These are phyloP conservation scores for Anastrepha obliqua DNA, from an alignment of 1,140 invertebrate species.

Conservation along the genomic window DNA sequence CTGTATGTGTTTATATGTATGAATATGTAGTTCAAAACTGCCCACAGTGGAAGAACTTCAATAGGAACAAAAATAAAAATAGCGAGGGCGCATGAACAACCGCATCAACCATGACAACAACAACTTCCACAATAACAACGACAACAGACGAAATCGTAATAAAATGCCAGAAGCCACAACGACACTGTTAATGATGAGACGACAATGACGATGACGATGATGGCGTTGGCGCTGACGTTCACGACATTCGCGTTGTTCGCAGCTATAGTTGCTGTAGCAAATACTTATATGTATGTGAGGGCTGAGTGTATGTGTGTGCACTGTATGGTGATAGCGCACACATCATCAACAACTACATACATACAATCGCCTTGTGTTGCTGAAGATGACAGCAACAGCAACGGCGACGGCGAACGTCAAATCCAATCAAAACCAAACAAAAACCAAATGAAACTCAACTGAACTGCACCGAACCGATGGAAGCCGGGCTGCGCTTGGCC, in stretches of 20 bases:
- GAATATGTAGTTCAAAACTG: too few species aligned
- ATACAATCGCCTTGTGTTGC: conserved; percentile 11
- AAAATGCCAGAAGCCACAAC: conserved; percentile 68
- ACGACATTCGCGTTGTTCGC: background rate
- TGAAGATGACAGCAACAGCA: background rate
- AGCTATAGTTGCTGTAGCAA: background rate
- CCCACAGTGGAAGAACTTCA: too few species aligned
- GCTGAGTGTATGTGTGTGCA: background rate
- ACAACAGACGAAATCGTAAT: conserved; percentile 3
- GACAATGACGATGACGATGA: conserved; percentile 52
- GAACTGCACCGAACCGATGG: conserved; percentile 69
- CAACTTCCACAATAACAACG: too few species aligned
- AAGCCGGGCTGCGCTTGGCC: conserved; percentile 53
- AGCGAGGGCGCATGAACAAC: too few species aligned
- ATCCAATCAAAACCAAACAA: conserved; percentile 33
- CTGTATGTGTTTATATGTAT: too few species aligned
- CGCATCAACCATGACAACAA: too few species aligned
- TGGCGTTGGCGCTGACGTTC: conserved; percentile 12
- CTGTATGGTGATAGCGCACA: background rate
- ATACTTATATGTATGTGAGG: background rate
- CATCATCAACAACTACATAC: conserved; percentile 59
- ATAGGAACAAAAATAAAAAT: too few species aligned
- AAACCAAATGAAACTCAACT: conserved; percentile 34
- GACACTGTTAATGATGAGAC: conserved; percentile 60
- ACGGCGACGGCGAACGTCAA: background rate